Evolutionary conservation across 2,113 vertebrate species (phyloP).

Genomic region (Manacus vitellinus): DNA sequence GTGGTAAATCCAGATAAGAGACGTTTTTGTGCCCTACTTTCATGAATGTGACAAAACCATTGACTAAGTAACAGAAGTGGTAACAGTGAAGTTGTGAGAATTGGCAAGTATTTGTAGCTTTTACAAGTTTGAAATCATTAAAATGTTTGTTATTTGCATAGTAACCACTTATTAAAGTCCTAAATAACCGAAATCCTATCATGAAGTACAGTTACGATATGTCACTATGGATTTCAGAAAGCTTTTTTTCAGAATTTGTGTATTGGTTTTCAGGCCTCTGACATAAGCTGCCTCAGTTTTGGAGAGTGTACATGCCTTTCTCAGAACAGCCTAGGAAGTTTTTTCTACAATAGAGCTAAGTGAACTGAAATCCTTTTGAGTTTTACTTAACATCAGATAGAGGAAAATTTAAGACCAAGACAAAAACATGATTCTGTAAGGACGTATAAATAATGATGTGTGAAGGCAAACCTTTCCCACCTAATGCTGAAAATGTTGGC

Average conservation of each 20-base stretch:
- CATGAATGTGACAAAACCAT: background rate
- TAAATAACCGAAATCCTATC: background rate
- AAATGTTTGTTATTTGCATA: background rate
- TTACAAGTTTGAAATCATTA: background rate
- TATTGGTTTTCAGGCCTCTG: background rate
- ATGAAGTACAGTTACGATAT: accelerated
- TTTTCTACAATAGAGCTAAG: background rate
- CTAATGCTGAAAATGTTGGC: background rate
- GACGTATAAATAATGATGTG: background rate
- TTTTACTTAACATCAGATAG: background rate
- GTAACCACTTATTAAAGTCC: background rate
- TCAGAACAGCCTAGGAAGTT: background rate
- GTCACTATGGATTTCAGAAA: background rate
- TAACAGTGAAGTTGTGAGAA: background rate
- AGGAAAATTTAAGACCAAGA: background rate
- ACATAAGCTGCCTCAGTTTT: background rate
- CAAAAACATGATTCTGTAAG: background rate
- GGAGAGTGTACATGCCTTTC: background rate
- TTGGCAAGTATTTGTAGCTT: background rate
- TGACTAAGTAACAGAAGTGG: background rate
- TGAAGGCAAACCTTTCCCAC: background rate
- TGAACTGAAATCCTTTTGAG: background rate
- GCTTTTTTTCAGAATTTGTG: background rate
- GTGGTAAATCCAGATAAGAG: background rate
- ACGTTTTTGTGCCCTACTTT: background rate